Percentiles rank a stretch among this genome's conserved stretches.
Evolutionary conservation across 2,113 vertebrate genomes (phyloP).

Genomic region (Corydoras sp.): DNA sequence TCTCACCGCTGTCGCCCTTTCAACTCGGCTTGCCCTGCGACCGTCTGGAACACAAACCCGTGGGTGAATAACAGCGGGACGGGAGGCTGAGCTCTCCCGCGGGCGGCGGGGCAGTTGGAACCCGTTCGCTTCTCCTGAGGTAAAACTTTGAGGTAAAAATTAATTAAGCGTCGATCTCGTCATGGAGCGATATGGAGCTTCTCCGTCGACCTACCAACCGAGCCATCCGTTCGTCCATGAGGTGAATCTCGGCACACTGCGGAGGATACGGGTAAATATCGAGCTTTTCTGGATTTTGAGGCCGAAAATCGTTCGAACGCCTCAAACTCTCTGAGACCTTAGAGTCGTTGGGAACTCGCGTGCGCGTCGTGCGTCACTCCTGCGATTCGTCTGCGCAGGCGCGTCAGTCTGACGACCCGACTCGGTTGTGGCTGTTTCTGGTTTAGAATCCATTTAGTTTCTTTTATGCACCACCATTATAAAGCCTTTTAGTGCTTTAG

Average conservation of each 20-base stretch:
- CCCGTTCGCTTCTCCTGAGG: neutral
- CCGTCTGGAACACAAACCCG: no score
- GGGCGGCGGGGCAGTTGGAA: no score
- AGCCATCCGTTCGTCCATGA: conserved; percentile 72
- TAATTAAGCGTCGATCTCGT: neutral
- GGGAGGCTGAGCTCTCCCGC: no score
- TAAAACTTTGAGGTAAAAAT: neutral
- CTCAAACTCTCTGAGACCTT: neutral
- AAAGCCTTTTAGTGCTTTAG: no score
- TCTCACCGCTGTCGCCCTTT: no score
- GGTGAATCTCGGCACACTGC: conserved; percentile 58
- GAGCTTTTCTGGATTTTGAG: neutral
- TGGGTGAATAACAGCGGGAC: no score
- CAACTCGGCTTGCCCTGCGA: no score
- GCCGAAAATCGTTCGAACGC: no score
- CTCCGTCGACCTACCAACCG: conserved; percentile 24
- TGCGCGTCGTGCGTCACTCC: neutral
- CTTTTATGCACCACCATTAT: no score
- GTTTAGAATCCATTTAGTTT: no score
- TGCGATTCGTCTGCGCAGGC: neutral
- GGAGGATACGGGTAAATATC: conserved; percentile 64
- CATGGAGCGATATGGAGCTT: conserved; percentile 48
- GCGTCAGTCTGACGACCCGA: neutral
- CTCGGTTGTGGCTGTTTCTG: no score
- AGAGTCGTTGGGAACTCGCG: neutral